phyloP scores from a whole-genome alignment of 1,140 invertebrate genomes.

The Drosophila pruinosa region DNA sequence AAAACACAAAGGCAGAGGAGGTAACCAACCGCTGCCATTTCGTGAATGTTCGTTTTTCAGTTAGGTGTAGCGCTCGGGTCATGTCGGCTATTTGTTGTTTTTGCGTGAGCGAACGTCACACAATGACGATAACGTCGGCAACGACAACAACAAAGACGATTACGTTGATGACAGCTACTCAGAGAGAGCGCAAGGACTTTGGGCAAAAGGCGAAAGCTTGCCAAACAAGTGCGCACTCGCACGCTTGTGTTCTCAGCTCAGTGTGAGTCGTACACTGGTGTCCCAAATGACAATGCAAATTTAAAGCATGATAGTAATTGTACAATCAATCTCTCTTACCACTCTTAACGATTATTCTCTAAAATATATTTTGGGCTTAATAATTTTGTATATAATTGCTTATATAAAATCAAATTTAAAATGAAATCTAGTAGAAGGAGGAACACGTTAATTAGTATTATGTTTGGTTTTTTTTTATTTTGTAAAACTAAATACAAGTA shows the following conservation, averaged over 20 bases:
- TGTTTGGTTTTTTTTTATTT: no score
- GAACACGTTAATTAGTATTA: no score
- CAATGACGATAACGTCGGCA: slow-evolving; percentile 28
- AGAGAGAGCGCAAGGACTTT: slow-evolving; percentile 48
- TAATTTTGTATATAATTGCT: no score
- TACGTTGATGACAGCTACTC: slow-evolving; percentile 30
- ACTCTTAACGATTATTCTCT: neutral
- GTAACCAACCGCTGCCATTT: slow-evolving; percentile 41
- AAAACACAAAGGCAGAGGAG: slow-evolving; percentile 47
- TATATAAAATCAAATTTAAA: no score
- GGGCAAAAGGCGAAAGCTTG: slow-evolving; percentile 54
- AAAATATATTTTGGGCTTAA: no score
- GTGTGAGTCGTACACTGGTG: slow-evolving; percentile 39
- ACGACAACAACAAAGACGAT: neutral
- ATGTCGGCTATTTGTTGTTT: slow-evolving; percentile 36
- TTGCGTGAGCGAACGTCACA: slow-evolving; percentile 42
- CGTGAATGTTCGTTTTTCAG: slow-evolving; percentile 20
- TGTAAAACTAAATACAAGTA: no score
- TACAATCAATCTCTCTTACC: no score
- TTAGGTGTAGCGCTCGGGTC: slow-evolving; percentile 15
- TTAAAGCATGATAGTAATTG: no score
- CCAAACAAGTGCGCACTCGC: slow-evolving; percentile 71
- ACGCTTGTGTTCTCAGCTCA: slow-evolving; percentile 25
- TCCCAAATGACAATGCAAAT: no score
- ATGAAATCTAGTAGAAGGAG: no score